phyloP scores from a whole-genome alignment of 2,113 vertebrate genomes.

The Nanorana parkeri region DNA sequence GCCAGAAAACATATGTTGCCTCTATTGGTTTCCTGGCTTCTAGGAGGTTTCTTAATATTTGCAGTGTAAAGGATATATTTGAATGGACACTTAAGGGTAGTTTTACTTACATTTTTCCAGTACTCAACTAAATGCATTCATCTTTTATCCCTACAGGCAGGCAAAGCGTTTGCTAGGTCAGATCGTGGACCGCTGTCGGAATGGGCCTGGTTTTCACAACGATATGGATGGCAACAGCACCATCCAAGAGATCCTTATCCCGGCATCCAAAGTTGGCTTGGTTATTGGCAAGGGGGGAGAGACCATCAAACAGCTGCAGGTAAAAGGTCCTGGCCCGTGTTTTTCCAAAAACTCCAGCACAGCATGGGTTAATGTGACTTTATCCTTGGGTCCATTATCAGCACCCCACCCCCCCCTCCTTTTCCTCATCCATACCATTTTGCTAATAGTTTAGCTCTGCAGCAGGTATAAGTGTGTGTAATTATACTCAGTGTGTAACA shows the following conservation, averaged over 20 bases:
- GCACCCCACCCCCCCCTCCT: neutral
- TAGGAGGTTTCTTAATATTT: too few species aligned
- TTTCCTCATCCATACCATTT: slow-evolving; percentile 12
- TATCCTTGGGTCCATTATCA: neutral
- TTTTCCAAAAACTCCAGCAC: neutral
- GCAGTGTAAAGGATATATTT: too few species aligned
- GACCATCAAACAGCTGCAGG: slow-evolving; percentile 98
- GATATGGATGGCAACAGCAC: slow-evolving; percentile 90
- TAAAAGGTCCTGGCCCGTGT: slow-evolving; percentile 58
- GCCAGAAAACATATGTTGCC: too few species aligned
- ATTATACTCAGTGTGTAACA: slow-evolving; percentile 51
- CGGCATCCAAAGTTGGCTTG: slow-evolving; percentile 96
- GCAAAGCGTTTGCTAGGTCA: slow-evolving; percentile 94
- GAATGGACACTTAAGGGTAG: too few species aligned
- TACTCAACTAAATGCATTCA: slow-evolving; percentile 61
- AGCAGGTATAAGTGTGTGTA: slow-evolving; percentile 50
- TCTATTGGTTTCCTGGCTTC: too few species aligned
- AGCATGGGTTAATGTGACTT: slow-evolving; percentile 6
- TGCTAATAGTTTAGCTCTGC: slow-evolving; percentile 51
- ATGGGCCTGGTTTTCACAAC: slow-evolving; percentile 91
- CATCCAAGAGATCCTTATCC: slow-evolving; percentile 94
- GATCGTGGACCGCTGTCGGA: slow-evolving; percentile 97
- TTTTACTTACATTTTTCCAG: neutral
- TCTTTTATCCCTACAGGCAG: slow-evolving; percentile 77
- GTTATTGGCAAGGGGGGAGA: slow-evolving; percentile 99